A percentile compares a stretch with the other conserved stretches of the same genome.
phyloP scores from a whole-genome alignment of 2,888 invertebrate genomes.

The Erpobdella octoculata region DNA sequence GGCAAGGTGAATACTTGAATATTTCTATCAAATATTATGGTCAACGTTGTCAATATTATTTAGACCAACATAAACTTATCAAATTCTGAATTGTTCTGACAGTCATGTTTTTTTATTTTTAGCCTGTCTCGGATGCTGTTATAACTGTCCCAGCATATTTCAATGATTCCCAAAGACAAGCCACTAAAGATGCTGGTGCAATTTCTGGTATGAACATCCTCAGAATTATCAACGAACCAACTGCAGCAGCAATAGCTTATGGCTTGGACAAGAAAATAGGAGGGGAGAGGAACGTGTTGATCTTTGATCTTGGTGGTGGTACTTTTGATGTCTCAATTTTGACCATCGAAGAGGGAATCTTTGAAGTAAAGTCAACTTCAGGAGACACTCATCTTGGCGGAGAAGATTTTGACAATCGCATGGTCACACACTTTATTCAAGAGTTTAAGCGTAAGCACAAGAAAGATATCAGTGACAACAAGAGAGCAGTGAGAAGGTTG shows the following conservation, averaged over 20 bases:
- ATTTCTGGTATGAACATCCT: slow-evolving; percentile 77
- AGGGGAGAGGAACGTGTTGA: slow-evolving; percentile 57
- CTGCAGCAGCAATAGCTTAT: slow-evolving; percentile 58
- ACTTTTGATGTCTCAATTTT: slow-evolving; percentile 91
- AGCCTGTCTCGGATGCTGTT: slow-evolving; percentile 51
- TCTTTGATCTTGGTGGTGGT: slow-evolving; percentile 70
- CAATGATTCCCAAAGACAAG: slow-evolving; percentile 52
- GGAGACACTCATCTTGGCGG: slow-evolving; percentile 90
- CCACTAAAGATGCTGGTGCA: slow-evolving; percentile 78
- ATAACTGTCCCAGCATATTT: slow-evolving; percentile 53
- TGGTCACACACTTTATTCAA: slow-evolving; percentile 51
- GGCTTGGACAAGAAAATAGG: slow-evolving; percentile 56
- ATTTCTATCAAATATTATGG: not conserved
- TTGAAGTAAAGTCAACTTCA: slow-evolving; percentile 89
- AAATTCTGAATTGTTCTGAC: not conserved
- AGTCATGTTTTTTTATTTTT: slow-evolving; percentile 7
- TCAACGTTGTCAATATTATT: not conserved
- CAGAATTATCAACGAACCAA: slow-evolving; percentile 72
- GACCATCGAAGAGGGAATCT: slow-evolving; percentile 85
- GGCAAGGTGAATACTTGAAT: slow-evolving; percentile 54
- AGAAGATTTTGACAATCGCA: slow-evolving; percentile 62
- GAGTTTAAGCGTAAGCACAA: slow-evolving; percentile 52
- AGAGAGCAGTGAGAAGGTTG: slow-evolving; percentile 78
- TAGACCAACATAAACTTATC: not conserved
- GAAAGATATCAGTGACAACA: slow-evolving; percentile 60